Evolutionary conservation across 2,888 invertebrate genomes (phyloP), one percentile per base, ranked within the genome.

Genomic region (Drosophila lutescens): DNA sequence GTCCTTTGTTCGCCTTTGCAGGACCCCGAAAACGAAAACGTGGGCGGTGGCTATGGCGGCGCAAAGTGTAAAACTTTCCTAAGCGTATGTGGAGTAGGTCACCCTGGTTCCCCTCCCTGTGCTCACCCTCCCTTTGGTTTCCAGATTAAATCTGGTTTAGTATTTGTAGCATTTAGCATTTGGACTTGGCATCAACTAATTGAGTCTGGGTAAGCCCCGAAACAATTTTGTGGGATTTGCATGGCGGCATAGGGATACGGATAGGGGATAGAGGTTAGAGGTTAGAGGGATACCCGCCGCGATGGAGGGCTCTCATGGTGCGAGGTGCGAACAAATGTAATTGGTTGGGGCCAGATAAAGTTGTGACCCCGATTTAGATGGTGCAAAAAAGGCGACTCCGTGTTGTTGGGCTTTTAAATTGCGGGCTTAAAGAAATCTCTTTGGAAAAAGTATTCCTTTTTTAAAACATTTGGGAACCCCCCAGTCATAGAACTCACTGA

Each of bases 151-250:
- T 66, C 68, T 68, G 55, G 55, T 68, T 68, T 46, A 47, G 66
- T 26, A 66, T 67, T 68, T 67, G 56, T 47, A 66, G 55, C 66
- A 68, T 47, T 66, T 68, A 68, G 66, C 68, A 66, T 68, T 66
- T 41, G 32, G 66, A 65, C 54, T 40, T 67, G 65, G 55, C 53
- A 46, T 40, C 23, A 68, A 66, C 66, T 66, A 68, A 66, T 68
- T 66, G 68, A 66, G 66, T 68, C 32, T 38, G 68, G 53, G 26
- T 55, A 40, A 68, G 68, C 68, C 66, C 68, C 46, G 40, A 55
- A 68, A 68, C 68, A 68, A 55, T 55, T 66, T 68, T 68, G 67
- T 54, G 65, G 65, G 54, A 53, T 66, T 66, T 53, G n/a, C 17
- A 30, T 63, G 59, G 43, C 9, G 20, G 26, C 26, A 26, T 6